These are phyloP conservation scores for Eurytoma adleriae DNA, from an alignment of 2,888 invertebrate genomes.

Conservation along the genomic window DNA sequence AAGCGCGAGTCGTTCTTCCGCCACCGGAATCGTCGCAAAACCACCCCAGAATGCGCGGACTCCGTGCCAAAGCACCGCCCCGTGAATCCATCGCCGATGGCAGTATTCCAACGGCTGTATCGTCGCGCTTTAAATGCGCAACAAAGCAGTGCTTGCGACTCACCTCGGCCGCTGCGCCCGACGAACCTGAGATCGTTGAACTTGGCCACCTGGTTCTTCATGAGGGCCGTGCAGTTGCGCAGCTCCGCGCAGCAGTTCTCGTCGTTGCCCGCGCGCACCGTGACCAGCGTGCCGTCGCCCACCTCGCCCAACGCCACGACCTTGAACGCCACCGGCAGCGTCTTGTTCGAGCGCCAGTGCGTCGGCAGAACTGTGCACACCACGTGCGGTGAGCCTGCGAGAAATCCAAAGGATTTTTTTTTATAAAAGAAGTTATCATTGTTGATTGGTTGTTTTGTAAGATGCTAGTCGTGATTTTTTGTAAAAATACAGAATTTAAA, in stretches of 20 bases:
- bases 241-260: conserved; percentile 98
- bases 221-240: conserved; percentile 95
- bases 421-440: background rate
- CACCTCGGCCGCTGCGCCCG: conserved; percentile 98
- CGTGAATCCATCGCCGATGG: background rate
- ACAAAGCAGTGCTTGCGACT: conserved; percentile 71
- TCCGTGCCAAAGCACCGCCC: background rate
- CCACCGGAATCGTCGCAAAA: conserved; percentile 1
- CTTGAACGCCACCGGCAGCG: conserved; percentile 97
- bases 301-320: conserved; percentile 96
- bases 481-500: too few species aligned
- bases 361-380: conserved; percentile 96
- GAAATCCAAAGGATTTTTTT: background rate
- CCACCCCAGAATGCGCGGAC: background rate
- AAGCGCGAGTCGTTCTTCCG: background rate
- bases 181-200: conserved; percentile 99
- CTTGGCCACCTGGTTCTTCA: conserved; percentile 99
- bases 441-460: background rate
- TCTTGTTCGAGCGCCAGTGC: conserved; percentile 99
- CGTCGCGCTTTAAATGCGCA: background rate
- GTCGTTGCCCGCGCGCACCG: conserved; percentile 97
- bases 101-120: background rate
- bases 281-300: conserved; percentile 96
- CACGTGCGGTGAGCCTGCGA: conserved; percentile 87
- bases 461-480: too few species aligned